phyloP scores from a whole-genome alignment of 2,888 invertebrate genomes.

The Leptopilina drosophilae region DNA sequence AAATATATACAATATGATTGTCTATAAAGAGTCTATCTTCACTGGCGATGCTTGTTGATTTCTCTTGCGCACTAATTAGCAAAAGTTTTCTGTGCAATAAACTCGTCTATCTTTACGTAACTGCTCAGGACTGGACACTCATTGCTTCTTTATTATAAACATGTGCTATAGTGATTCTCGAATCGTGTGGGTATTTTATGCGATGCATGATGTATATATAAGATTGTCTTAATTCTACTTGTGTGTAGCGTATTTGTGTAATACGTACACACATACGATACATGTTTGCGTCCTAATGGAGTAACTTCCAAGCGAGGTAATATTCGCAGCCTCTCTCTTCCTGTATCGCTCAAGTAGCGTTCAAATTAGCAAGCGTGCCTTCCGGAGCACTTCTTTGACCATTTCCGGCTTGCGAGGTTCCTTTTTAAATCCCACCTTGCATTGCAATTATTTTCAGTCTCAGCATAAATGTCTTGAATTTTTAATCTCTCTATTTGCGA shows the following conservation, averaged over 20 bases:
- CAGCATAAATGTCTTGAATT: slow-evolving; percentile 14
- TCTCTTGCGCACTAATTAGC: slow-evolving; percentile 75
- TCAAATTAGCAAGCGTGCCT: slow-evolving; percentile 60
- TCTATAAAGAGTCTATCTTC: slow-evolving; percentile 64
- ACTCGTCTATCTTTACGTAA: slow-evolving; percentile 74
- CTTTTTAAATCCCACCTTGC: slow-evolving; percentile 45
- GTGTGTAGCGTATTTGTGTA: slow-evolving; percentile 45
- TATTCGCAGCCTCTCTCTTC: slow-evolving; percentile 66
- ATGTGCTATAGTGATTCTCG: slow-evolving; percentile 51
- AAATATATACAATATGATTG: slow-evolving; percentile 5
- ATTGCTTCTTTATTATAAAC: slow-evolving; percentile 49
- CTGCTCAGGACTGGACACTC: slow-evolving; percentile 57
- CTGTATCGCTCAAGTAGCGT: slow-evolving; percentile 57
- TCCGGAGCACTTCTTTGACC: slow-evolving; percentile 61
- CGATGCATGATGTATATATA: slow-evolving; percentile 53
- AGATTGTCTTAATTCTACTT: slow-evolving; percentile 48
- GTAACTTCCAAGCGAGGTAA: slow-evolving; percentile 41
- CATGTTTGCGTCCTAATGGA: background rate
- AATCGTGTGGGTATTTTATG: slow-evolving; percentile 40
- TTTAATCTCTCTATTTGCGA: background rate
- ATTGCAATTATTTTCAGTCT: slow-evolving; percentile 49
- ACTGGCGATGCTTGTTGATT: slow-evolving; percentile 72
- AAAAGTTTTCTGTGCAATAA: slow-evolving; percentile 75
- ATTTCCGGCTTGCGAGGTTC: slow-evolving; percentile 61
- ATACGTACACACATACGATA: background rate